phyloP scores from a whole-genome alignment of 2,113 vertebrate genomes.

The Polypterus bichir region DNA sequence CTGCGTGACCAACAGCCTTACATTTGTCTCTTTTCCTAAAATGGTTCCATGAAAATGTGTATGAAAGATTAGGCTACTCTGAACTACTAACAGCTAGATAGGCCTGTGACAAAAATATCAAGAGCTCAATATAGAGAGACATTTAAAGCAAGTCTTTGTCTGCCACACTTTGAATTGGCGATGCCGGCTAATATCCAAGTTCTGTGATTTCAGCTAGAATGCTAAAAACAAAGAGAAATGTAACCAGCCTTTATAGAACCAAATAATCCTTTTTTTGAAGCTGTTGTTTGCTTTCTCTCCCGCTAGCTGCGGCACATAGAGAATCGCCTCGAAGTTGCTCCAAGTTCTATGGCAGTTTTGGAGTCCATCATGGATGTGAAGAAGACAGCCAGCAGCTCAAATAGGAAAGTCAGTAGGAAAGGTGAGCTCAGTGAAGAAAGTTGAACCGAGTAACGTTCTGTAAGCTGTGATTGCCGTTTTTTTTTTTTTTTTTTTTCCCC shows the following conservation, averaged over 20 bases:
- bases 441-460: no score
- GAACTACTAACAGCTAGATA: no score
- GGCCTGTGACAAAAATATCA: no score
- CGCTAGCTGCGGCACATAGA: conserved; percentile 80
- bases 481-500: no score
- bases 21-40: no score
- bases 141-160: background rate
- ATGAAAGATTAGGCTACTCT: no score
- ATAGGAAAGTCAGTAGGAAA: conserved; percentile 56
- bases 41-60: no score
- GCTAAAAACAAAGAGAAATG: background rate
- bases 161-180: background rate
- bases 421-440: conserved; percentile 41
- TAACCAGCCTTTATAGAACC: background rate
- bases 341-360: conserved; percentile 58
- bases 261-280: no score
- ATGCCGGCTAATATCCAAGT: background rate
- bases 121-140: no score
- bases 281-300: conserved; percentile 3
- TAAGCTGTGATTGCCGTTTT: no score
- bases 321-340: conserved; percentile 73
- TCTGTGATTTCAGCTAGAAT: background rate
- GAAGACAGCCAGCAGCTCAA: conserved; percentile 48
- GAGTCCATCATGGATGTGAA: conserved; percentile 71
- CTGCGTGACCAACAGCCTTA: no score